phyloP scores from a whole-genome alignment of 2,888 invertebrate species.

The Odontomyia ornata region DNA sequence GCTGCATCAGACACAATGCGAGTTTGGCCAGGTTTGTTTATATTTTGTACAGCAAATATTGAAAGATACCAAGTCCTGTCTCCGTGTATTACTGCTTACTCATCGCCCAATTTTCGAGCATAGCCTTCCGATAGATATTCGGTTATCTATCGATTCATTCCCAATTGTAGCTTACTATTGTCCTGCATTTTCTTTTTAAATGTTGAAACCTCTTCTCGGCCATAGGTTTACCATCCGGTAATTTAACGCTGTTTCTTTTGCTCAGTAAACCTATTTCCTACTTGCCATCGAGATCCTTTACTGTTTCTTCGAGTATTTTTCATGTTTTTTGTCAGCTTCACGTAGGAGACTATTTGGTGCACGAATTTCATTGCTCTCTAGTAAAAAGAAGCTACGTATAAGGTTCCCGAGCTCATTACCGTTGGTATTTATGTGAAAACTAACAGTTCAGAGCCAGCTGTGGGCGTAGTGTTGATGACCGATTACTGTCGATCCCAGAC shows the following conservation, averaged over 20 bases:
- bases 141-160: not conserved
- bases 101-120: not conserved
- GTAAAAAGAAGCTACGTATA: no score
- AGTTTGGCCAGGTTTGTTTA: not conserved
- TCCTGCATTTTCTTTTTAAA: not conserved
- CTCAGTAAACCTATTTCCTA: no score
- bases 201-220: no score
- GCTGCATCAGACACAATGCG: not conserved
- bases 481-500: constrained; percentile 41
- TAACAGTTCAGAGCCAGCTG: not conserved
- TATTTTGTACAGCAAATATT: not conserved
- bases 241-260: no score
- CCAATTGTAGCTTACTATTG: not conserved
- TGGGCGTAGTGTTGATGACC: not conserved
- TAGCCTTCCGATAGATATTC: not conserved
- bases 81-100: not conserved
- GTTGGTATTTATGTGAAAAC: not conserved
- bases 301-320: no score
- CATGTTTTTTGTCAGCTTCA: no score
- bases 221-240: no score
- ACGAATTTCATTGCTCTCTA: no score
- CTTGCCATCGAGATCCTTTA: no score
- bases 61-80: not conserved
- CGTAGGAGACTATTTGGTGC: no score
- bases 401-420: not conserved